Conservation (phyloP, 1,140 invertebrate genomes). For the Bursaphelenchus mucronatus region DNA sequence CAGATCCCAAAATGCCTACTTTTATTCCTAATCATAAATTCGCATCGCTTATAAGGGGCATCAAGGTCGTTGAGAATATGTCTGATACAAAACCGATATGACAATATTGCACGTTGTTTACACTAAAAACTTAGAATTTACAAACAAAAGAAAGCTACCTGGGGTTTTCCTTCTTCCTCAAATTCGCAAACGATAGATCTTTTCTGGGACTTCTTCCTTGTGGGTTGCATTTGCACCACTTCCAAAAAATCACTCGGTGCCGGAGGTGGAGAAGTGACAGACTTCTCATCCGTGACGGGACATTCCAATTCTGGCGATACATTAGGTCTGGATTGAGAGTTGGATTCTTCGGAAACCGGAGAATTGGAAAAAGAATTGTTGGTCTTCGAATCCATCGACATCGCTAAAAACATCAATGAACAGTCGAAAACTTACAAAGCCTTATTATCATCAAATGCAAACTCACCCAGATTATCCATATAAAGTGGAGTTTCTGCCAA, state of each 20-base stretch:
- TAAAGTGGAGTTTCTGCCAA: too few relatives aligned
- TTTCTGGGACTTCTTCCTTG: constrained; percentile 22
- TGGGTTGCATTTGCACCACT: too few relatives aligned
- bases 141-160: not conserved
- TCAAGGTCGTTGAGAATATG: constrained; percentile 39
- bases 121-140: constrained; percentile 26
- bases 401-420: too few relatives aligned
- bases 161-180: constrained; percentile 6
- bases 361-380: too few relatives aligned
- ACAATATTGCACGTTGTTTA: constrained; percentile 41
- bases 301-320: too few relatives aligned
- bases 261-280: not conserved
- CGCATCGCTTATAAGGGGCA: constrained; percentile 44
- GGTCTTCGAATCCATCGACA: too few relatives aligned
- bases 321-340: too few relatives aligned
- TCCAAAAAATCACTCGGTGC: not conserved
- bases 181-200: constrained; percentile 22
- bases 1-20: constrained; percentile 23
- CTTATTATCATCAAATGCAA: too few relatives aligned
- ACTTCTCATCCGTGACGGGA: too few relatives aligned
- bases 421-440: too few relatives aligned
- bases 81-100: constrained; percentile 38
- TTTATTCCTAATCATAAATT: constrained; percentile 38
- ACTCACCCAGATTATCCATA: too few relatives aligned
- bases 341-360: too few relatives aligned